phyloP scores from a whole-genome alignment of 92 coral and sea anemone genomes.

The Pocillopora grandis region DNA sequence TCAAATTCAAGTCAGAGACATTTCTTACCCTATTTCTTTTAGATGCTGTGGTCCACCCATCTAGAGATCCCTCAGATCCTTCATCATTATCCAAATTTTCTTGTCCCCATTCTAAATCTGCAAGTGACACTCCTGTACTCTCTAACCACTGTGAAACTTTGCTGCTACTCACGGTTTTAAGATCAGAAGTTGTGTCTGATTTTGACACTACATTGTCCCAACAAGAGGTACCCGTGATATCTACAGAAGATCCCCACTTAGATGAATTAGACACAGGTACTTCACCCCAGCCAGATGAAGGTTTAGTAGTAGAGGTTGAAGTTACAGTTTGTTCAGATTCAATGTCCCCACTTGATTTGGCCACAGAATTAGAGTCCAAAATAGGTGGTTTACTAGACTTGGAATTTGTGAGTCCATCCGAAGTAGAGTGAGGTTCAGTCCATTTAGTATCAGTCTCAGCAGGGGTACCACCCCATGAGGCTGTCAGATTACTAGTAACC shows the following conservation, averaged over 20 bases:
- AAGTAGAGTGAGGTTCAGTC: slow-evolving; percentile 58
- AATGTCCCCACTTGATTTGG: slow-evolving; percentile 17
- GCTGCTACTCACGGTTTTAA: slow-evolving; percentile 54
- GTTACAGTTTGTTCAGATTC: slow-evolving; percentile 22
- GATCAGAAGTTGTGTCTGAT: slow-evolving; percentile 48
- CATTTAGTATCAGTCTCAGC: slow-evolving; percentile 86
- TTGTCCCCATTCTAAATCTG: slow-evolving; percentile 65
- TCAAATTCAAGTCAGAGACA: background rate
- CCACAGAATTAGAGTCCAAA: slow-evolving; percentile 24
- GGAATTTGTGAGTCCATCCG: slow-evolving; percentile 32
- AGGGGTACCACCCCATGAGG: slow-evolving; percentile 92
- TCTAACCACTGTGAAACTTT: slow-evolving; percentile 88
- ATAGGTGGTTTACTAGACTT: slow-evolving; percentile 27
- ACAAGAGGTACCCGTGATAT: slow-evolving; percentile 83
- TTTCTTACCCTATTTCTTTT: slow-evolving; percentile 88
- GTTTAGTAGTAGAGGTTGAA: slow-evolving; percentile 15
- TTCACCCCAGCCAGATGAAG: slow-evolving; percentile 93
- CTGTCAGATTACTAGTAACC: slow-evolving; percentile 17
- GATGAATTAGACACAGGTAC: slow-evolving; percentile 43
- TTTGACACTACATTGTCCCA: slow-evolving; percentile 69
- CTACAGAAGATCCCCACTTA: slow-evolving; percentile 65
- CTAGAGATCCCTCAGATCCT: slow-evolving; percentile 74
- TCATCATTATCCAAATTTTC: slow-evolving; percentile 65
- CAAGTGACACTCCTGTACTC: slow-evolving; percentile 54
- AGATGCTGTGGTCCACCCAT: slow-evolving; percentile 95